phyloP scores from a whole-genome alignment of 2,797 vertebrate genomes.

The Menidia menidia region DNA sequence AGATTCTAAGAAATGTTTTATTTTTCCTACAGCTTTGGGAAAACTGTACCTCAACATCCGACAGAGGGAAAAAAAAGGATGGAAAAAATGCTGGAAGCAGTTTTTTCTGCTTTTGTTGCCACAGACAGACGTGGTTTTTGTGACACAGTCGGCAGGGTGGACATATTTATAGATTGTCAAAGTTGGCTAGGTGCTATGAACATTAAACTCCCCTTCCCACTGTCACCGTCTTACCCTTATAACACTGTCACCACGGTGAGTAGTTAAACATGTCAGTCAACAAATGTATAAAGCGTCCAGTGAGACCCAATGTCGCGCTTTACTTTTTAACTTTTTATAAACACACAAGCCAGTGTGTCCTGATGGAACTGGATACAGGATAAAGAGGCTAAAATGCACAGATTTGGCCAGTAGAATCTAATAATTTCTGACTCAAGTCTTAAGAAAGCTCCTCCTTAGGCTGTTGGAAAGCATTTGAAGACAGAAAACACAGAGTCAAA shows the following conservation, averaged over 20 bases:
- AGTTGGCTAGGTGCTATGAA: not conserved
- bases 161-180: constrained; percentile 28
- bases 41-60: no score
- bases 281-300: not conserved
- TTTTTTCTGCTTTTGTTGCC: not conserved
- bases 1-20: no score
- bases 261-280: constrained; percentile 9
- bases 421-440: not conserved
- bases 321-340: not conserved
- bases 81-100: not conserved
- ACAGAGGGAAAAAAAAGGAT: no score
- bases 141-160: constrained; percentile 15
- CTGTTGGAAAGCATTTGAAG: constrained; percentile 42
- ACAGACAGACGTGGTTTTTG: constrained; percentile 10
- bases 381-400: not conserved
- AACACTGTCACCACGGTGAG: constrained; percentile 6
- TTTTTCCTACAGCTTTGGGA: no score
- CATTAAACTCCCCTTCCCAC: not conserved
- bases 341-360: not conserved
- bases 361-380: not conserved
- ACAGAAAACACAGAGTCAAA: constrained; percentile 72
- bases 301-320: not conserved
- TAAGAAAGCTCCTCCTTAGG: constrained; percentile 22
- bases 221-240: constrained; percentile 4
- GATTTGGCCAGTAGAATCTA: not conserved